Base-by-base conservation (phyloP, 2,888 invertebrate genomes). In the Noctuana brunneofusca region DNA sequence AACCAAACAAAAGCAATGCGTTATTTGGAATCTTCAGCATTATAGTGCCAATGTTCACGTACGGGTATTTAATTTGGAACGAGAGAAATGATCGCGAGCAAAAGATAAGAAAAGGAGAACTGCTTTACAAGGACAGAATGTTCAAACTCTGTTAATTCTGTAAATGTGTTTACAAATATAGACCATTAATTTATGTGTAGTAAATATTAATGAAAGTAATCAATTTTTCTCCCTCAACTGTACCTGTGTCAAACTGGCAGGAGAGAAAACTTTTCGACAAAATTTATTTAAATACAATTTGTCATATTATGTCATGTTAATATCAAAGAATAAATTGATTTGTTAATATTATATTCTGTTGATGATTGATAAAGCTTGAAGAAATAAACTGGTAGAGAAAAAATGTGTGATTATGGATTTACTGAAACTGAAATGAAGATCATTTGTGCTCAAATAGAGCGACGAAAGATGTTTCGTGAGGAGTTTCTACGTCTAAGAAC, bases 51-150 rank as follows among this genome's bases (percentile, higher is more conserved):
- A 93, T 95, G 76, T 68, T 81, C 5, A 50, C 81, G 0, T 93
- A 91, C 66, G 92, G 92, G 4, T 94, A 92, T 71, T 64, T 89
- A 0, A 50, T 95, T 24, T 92, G 93, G 75, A 78, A 71, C 0
- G 86, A 92, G 0, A 92, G 95, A 75, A 87, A 89, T 2, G 65
- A 70, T 0, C 81, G 89, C 43, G 96, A 96, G 75, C 69, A 87
- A 0, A 74, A 86, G 67, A 94, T 92, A 68, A 93, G 96, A 65
- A 93, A 91, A 54, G 97, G 97, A 24, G 93, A 96, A 86, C 92
- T 97, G 1, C 92, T 94, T 43, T 97, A 97, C 86, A 94, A 91
- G 74, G 96, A 96, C 75, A 94, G 96, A 74, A 66, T 78, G 24
- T 94, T 93, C 68, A 74, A 75, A 56, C 66, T 75, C 11, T 65